These are phyloP conservation scores for Agonopterix heracliana DNA, from an alignment of 2,888 invertebrate genomes.

Conservation along the genomic window DNA sequence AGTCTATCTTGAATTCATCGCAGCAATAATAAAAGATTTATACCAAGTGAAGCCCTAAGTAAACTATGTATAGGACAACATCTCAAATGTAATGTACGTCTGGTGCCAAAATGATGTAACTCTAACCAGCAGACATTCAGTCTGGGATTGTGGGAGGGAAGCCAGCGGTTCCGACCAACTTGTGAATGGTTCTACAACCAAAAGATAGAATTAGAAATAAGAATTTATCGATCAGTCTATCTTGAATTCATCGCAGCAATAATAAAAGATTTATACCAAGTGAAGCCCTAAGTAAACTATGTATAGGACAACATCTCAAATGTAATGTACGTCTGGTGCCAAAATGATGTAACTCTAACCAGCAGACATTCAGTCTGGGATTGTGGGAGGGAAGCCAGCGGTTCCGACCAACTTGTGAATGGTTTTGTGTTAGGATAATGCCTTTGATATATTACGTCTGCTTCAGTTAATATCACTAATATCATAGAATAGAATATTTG, in stretches of 20 bases:
- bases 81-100: constrained; percentile 1
- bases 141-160: constrained; percentile 34
- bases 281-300: no score
- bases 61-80: no score
- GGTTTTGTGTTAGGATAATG: not conserved
- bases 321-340: constrained; percentile 15
- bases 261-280: no score
- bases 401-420: not conserved
- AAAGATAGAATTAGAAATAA: no score
- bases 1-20: no score
- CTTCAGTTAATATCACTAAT: not conserved
- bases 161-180: constrained; percentile 26
- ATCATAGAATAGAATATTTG: no score
- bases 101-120: constrained; percentile 27
- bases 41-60: no score
- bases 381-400: constrained; percentile 43
- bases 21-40: no score
- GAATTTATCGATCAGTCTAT: no score
- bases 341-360: constrained; percentile 25
- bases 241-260: no score
- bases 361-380: constrained; percentile 27
- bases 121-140: constrained; percentile 25
- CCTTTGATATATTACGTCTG: constrained; percentile 1
- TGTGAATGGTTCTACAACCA: not conserved
- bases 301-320: no score